Evolutionary conservation across 2,113 vertebrate species (phyloP), one percentile per base, ranked within the genome.

Genomic region (Bambusicola thoracicus): DNA sequence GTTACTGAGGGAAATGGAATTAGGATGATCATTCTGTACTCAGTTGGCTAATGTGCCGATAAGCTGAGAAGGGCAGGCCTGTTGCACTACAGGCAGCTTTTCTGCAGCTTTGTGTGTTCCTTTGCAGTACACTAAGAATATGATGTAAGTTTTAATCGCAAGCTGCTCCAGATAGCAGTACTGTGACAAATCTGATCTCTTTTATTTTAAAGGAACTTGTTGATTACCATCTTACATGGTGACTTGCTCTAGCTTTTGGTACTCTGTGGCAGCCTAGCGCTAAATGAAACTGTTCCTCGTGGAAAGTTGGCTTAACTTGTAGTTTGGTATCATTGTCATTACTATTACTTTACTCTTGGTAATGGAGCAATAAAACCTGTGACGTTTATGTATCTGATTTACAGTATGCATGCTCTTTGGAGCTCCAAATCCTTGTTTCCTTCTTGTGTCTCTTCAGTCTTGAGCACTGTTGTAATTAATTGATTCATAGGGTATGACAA

Each of bases 91-190:
- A 14, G 17, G 6, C 2, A 44, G 8, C 32, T 40, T 40, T 34
- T 21, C 36, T 69, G 36, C 21, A 25, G 22, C 25, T 55, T 34
- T 0, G 0, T 30, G 55, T 53, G 43, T 38, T 61, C 10, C 55
- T 62, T 11, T 34, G 43, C 41, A 32, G 7, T 38, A 40, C 25
- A 5, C 46, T 68, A 59, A 58, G 34, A 17, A 11, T 7, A 19
- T 25, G 46, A 22, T 24, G 4, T 3, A 2, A 0, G 0, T 40
- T 92, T 44, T n/a, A 44, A 17, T 48, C 25, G 0, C 34, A 69
- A 16, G 40, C 20, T 56, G 14, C 21, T 58, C 43, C 25, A 53
- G 56, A 6, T 15, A 36, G 14, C 3, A 20, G 29, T 8, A 22
- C 12, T 24, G 4, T 12, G 68, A n/a, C 53, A 62, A 92, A 65